Evolutionary conservation across 2,797 vertebrate species (phyloP), one percentile per base, ranked within the genome.

Genomic region (Bryconaethiops microstoma): DNA sequence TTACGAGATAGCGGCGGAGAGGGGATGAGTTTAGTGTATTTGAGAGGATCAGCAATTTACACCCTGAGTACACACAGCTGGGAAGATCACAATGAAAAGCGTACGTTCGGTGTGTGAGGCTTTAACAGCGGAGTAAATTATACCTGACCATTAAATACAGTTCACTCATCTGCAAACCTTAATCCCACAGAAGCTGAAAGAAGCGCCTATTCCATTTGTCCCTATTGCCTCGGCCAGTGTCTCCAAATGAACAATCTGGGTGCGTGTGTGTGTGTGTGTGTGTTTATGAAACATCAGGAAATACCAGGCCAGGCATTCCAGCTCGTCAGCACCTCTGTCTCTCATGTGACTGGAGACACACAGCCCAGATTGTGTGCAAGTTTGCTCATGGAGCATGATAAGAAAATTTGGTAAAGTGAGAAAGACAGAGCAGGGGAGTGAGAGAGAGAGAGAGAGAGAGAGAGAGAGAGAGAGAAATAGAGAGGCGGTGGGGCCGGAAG

Each of bases 241-340:
- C 21, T 65, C 57, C 45, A 68, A 63, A 73, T 42, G 78, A 76
- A 59, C 45, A 29, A 13, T n/a, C 48, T 70, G 48, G 67, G 71
- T 63, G 69, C 25, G 68, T 35, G 35, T 79, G 42, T 45, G 42
- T 42, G 40, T 42, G 68, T 35, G 35, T 79, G 42, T 76, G 84
- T 91, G 90, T 92, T 92, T 92, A 89, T 84, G 85, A 90, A 92
- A 85, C 84, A 90, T 93, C 91, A 90, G 91, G 92, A 94, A 94
- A 95, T 93, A 92, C 91, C 91, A 90, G 9, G 76, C 90, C 89
- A 87, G 88, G 89, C 91, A 93, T 92, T 92, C 91, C 90, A 87
- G 86, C 89, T 88, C 88, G 86, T 89, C 91, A 90, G 90, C 90
- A 90, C 88, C 0, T 84, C 83, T 87, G 78, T 75, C 84, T 78